Conservation (phyloP, 2,113 vertebrate species). For the Notothenia coriiceps region DNA sequence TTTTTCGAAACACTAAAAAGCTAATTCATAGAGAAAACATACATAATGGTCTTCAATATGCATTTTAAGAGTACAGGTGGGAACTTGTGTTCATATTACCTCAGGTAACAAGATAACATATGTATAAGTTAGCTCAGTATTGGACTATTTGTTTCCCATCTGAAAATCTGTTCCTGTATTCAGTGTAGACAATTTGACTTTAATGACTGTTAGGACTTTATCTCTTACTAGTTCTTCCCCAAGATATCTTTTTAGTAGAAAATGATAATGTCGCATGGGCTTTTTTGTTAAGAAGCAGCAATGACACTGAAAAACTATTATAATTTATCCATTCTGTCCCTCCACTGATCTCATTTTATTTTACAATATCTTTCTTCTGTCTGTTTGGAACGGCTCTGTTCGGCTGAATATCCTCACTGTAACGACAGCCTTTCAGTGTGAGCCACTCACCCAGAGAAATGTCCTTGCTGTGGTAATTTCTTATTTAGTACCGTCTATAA, state of each 20-base stretch:
- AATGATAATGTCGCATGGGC: not conserved
- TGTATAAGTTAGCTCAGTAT: not conserved
- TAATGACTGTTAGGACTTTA: not conserved
- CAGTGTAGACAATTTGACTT: not conserved
- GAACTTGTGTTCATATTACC: not conserved
- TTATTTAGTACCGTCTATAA: slow-evolving; percentile 42
- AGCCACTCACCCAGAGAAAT: slow-evolving; percentile 18
- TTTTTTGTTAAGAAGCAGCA: not conserved
- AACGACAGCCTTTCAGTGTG: slow-evolving; percentile 27
- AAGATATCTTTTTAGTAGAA: not conserved
- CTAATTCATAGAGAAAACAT: no score
- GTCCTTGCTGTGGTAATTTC: slow-evolving; percentile 19
- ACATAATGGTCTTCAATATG: no score
- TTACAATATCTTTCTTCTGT: slow-evolving; percentile 4
- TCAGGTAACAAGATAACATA: not conserved
- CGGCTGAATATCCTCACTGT: slow-evolving; percentile 8
- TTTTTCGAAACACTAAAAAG: no score
- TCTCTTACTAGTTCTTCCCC: not conserved
- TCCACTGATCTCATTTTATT: slow-evolving; percentile 5
- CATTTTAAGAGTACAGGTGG: no score
- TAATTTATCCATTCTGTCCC: not conserved
- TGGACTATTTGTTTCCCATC: no score
- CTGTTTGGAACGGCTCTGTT: slow-evolving; percentile 22
- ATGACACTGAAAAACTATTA: not conserved
- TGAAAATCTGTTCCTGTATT: not conserved